Percentiles rank a stretch among this genome's conserved stretches.
Evolutionary conservation across 1,140 invertebrate species (phyloP).

Genomic region (Atopsyche davidsoni): DNA sequence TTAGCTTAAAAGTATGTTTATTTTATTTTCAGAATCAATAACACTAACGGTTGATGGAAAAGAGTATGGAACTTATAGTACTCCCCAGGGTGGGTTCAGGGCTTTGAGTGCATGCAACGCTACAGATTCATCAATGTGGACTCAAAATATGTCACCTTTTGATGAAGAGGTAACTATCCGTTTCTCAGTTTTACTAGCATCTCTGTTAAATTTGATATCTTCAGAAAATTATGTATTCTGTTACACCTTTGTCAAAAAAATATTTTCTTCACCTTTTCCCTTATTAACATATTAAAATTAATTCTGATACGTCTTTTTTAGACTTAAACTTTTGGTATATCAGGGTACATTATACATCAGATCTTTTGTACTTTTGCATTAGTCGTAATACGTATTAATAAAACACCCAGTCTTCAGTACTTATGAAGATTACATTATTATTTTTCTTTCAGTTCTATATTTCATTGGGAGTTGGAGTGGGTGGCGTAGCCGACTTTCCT

Average conservation of each 20-base stretch:
- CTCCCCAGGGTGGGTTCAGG: slow-evolving; percentile 11
- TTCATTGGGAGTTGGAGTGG: slow-evolving; percentile 50
- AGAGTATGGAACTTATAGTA: slow-evolving; percentile 9
- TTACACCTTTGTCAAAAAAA: neutral
- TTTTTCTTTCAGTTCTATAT: slow-evolving; percentile 46
- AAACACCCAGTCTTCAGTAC: neutral
- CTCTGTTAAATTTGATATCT: slow-evolving; percentile 1
- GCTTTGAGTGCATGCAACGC: slow-evolving; percentile 23
- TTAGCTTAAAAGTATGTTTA: too few species aligned
- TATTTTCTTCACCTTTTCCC: slow-evolving; percentile 1
- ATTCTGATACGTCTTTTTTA: neutral
- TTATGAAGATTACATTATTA: too few species aligned
- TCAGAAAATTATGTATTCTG: neutral
- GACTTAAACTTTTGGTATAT: neutral
- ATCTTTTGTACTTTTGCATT: neutral
- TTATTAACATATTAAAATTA: neutral
- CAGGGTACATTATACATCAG: neutral
- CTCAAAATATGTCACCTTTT: slow-evolving; percentile 58
- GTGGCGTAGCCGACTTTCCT: slow-evolving; percentile 50
- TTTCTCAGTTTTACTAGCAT: slow-evolving; percentile 2
- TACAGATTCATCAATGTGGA: slow-evolving; percentile 35
- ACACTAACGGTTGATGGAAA: slow-evolving; percentile 17
- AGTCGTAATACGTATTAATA: neutral
- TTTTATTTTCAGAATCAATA: slow-evolving; percentile 14
- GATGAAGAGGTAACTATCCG: slow-evolving; percentile 59